Evolutionary conservation across 2,888 invertebrate genomes (phyloP).

Genomic region (Operophtera brumata): DNA sequence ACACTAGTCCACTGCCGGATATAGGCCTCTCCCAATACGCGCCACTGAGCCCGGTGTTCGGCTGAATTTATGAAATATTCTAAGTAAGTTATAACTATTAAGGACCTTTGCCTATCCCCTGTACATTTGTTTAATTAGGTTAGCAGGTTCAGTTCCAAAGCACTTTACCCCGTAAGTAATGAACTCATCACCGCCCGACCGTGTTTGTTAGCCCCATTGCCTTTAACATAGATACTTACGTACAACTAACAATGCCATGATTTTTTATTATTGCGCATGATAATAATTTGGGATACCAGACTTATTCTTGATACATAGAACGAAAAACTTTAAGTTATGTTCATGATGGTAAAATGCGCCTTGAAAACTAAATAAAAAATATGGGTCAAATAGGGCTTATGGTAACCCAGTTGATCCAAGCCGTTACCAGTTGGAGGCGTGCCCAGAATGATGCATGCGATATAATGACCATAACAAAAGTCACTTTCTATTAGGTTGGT

Average conservation of each 20-base stretch:
- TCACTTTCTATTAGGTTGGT: background rate
- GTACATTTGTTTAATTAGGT: conserved; percentile 57
- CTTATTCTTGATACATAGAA: too few species aligned
- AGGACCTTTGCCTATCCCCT: conserved; percentile 40
- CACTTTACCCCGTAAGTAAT: conserved; percentile 50
- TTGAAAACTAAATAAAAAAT: conserved; percentile 14
- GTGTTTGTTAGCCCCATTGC: conserved; percentile 54
- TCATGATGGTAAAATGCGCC: conserved; percentile 7
- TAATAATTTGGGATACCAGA: too few species aligned
- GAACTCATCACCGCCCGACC: conserved; percentile 54
- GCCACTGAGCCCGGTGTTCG: too few species aligned
- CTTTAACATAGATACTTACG: conserved; percentile 45
- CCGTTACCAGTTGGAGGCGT: conserved; percentile 22
- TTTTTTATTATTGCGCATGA: too few species aligned
- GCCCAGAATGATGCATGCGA: conserved; percentile 19
- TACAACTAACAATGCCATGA: too few species aligned
- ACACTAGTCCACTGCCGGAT: too few species aligned
- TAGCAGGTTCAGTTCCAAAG: conserved; percentile 42
- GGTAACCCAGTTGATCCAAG: conserved; percentile 22
- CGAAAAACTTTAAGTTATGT: background rate
- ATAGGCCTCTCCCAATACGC: too few species aligned
- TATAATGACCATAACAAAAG: conserved; percentile 20
- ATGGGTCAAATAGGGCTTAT: conserved; percentile 22
- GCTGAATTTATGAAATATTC: background rate
- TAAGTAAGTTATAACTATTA: conserved; percentile 24